A percentile compares a stretch with the other conserved stretches of the same genome.
phyloP scores from a whole-genome alignment of 1,140 invertebrate species.

The Drosophila triauraria region DNA sequence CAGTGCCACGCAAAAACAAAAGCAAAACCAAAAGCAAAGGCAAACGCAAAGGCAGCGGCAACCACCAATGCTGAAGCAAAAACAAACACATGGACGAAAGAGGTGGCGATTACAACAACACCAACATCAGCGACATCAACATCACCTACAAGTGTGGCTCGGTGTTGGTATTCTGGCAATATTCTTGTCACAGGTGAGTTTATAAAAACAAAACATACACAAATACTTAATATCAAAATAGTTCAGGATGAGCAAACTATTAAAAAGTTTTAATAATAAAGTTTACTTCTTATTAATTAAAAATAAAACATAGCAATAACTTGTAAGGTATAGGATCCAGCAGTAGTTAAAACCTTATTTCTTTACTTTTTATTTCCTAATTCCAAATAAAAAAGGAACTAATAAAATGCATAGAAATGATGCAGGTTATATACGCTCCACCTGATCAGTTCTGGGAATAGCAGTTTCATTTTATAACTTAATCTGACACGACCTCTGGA shows the following conservation, averaged over 20 bases:
- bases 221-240: not conserved
- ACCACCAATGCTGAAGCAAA: constrained; percentile 24
- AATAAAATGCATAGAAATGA: not conserved
- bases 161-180: constrained; percentile 66
- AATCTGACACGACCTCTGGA: not conserved
- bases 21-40: constrained; percentile 24
- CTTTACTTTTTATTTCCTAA: too few species aligned
- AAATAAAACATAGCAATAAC: too few species aligned
- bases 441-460: constrained; percentile 9
- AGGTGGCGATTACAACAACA: constrained; percentile 25
- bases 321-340: too few species aligned
- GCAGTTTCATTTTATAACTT: not conserved
- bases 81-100: constrained; percentile 28
- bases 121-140: constrained; percentile 16
- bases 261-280: not conserved
- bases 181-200: constrained; percentile 69
- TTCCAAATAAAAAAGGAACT: too few species aligned
- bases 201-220: not conserved
- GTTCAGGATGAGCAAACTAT: not conserved
- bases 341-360: too few species aligned
- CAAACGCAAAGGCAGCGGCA: constrained; percentile 12
- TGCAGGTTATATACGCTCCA: not conserved
- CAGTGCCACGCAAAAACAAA: constrained; percentile 53
- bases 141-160: constrained; percentile 48
- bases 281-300: too few species aligned